phyloP scores from a whole-genome alignment of 35 echinoderm and acorn worm species.

The Stichopus chloronotus region DNA sequence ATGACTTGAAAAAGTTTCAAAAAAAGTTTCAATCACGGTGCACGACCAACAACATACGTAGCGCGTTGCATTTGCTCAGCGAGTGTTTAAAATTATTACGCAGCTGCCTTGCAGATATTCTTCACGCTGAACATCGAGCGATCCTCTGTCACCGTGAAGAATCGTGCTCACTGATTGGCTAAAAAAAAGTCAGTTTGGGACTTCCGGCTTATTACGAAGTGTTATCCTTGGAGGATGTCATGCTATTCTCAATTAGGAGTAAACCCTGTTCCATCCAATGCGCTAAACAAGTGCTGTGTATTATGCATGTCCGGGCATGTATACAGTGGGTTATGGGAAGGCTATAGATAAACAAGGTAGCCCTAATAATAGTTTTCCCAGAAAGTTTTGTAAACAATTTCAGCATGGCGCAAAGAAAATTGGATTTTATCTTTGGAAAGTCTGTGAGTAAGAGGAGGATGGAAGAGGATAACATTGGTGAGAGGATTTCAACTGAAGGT shows the following conservation, averaged over 20 bases:
- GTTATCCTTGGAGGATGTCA: background rate
- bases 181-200: background rate
- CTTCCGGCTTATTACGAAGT: background rate
- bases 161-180: background rate
- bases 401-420: conserved; percentile 43
- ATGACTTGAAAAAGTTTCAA: too few relatives aligned
- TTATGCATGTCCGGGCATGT: background rate
- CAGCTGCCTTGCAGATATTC: background rate
- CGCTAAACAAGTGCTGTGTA: background rate
- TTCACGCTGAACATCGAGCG: background rate
- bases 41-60: background rate
- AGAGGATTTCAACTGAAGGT: conserved; percentile 28
- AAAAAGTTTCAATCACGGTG: too few relatives aligned
- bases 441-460: conserved; percentile 51
- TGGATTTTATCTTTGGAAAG: conserved; percentile 32
- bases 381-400: conserved; percentile 40
- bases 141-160: conserved; percentile 7
- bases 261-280: background rate
- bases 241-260: too few relatives aligned
- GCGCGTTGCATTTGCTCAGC: too few relatives aligned
- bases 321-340: background rate
- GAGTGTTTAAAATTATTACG: too few relatives aligned
- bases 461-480: conserved; percentile 34
- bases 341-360: background rate
- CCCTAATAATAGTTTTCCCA: conserved; percentile 23